Evolutionary conservation across 2,888 invertebrate genomes (phyloP), one percentile per base, ranked within the genome.

Genomic region (Stenodera caucasica): DNA sequence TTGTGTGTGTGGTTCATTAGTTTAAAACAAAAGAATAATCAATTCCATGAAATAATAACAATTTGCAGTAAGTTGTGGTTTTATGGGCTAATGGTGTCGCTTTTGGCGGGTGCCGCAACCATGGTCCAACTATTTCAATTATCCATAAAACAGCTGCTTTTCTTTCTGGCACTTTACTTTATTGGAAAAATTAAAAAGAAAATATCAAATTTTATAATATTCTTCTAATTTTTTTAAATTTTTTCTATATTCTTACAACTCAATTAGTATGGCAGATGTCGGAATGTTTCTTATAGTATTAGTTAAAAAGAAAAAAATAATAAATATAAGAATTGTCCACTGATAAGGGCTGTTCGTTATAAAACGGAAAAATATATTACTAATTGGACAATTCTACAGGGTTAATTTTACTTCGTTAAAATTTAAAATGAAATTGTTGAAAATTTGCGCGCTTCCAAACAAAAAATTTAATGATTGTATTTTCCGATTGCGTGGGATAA

Each of bases 1-100:
- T 70, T 40, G 8, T 29, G n/a, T 70, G 67, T 59, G 65, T 67
- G 72, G 68, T 71, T 68, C 69, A 72, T 72, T 73, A 71, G 70
- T 66, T 65, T 64, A 61, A 70, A 67, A 72, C 72, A 72, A 73
- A 71, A 69, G 66, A 68, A 63, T 63, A 64, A 62, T 54, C 53
- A 53, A 58, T 57, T 61, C 57, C 62, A 53, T 55, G 37, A 49
- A 53, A 35, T 56, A 55, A 55, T 58, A 58, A 59, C 54, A 58
- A 66, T 65, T 67, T 67, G 59, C 59, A 61, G 52, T 57, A 61
- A 61, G 61, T 58, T 70, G 71, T 62, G 73, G 73, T 71, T 71
- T 71, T 64, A 70, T 69, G 71, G 68, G 49, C 62, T 53, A 66
- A 49, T 65, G 65, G 65, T 56, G 58, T 58, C 57, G 65, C 59